A percentile compares a stretch with the other conserved stretches of the same genome.
These are phyloP conservation scores for Ranitomeya variabilis DNA, from an alignment of 2,113 vertebrate species.

Conservation along the genomic window DNA sequence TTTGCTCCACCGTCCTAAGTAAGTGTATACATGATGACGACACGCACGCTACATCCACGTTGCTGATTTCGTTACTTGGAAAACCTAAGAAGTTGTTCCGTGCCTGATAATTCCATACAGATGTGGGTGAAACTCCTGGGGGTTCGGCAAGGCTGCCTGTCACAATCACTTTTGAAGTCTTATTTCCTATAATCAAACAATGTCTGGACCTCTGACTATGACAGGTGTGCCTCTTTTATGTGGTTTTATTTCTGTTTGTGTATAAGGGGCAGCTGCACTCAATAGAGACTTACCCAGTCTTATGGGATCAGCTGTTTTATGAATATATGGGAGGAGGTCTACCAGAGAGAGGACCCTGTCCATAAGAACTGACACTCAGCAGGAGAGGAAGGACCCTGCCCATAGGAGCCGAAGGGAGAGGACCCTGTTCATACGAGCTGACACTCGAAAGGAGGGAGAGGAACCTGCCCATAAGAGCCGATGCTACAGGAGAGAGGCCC, in stretches of 20 bases:
- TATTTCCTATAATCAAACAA: conserved; percentile 16
- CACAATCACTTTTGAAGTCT: neutral
- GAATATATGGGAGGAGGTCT: neutral
- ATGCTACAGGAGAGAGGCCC: neutral
- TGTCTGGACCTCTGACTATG: neutral
- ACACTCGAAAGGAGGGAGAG: neutral
- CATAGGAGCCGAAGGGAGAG: neutral
- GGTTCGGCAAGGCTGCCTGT: neutral
- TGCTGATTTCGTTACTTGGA: neutral
- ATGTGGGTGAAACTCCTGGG: conserved; percentile 1
- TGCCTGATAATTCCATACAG: conserved; percentile 25
- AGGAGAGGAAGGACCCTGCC: neutral
- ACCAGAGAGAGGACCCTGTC: neutral
- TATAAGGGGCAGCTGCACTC: neutral
- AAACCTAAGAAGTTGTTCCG: neutral
- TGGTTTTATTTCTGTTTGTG: conserved; percentile 26
- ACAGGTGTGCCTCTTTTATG: conserved; percentile 8
- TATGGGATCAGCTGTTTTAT: neutral
- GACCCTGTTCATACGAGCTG: neutral
- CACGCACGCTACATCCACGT: neutral
- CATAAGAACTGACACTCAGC: neutral
- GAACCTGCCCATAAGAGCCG: neutral
- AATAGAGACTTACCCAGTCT: neutral
- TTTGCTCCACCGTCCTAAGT: neutral
- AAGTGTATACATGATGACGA: neutral